Evolutionary conservation across 2,113 vertebrate genomes (phyloP), one percentile per base, ranked within the genome.

Genomic region (Anolis sagrei): DNA sequence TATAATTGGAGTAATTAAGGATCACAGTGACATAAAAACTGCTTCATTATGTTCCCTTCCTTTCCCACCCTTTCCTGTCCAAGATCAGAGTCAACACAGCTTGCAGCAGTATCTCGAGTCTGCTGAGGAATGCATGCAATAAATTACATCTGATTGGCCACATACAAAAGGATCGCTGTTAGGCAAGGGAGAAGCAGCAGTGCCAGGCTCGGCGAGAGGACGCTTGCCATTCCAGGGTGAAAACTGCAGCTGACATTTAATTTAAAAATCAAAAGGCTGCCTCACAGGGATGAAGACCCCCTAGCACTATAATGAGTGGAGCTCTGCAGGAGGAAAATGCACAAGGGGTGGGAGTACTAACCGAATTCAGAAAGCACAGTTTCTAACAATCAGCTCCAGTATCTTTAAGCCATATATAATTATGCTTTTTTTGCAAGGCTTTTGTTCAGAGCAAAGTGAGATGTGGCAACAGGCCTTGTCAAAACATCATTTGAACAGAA

Each of bases 191-290:
- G 92, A 75, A 92, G 82, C 94, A 82, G 68, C 82, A 51, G 93
- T 93, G 95, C 93, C 95, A 94, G 94, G 92, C 70, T 75, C 95
- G 95, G 94, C 82, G 48, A 91, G 87, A 91, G 87, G 93, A 93
- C 94, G 93, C 94, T 95, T 95, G 88, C 83, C 92, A 93, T 93
- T 93, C 95, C 93, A 87, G 90, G 91, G 96, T 51, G 91, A 88
- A 94, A 94, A 89, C 95, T 92, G 93, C 93, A 94, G 95, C 96
- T 96, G 96, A 96, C 96, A 96, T 96, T 96, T 96, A 94, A 96
- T 96, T 96, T 95, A 95, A 91, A 97, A 97, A 96, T 96, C 96
- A 96, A 96, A 86, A 97, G 96, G 95, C 94, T 95, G 96, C 49
- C 95, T 92, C 82, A 88, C 82, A 93, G 74, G 82, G 90, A 89